Evolutionary conservation across 37 sponge, comb jelly and placozoan species (phyloP), one percentile per base, ranked within the genome.

Genomic region (Cladorhizidae sp.): DNA sequence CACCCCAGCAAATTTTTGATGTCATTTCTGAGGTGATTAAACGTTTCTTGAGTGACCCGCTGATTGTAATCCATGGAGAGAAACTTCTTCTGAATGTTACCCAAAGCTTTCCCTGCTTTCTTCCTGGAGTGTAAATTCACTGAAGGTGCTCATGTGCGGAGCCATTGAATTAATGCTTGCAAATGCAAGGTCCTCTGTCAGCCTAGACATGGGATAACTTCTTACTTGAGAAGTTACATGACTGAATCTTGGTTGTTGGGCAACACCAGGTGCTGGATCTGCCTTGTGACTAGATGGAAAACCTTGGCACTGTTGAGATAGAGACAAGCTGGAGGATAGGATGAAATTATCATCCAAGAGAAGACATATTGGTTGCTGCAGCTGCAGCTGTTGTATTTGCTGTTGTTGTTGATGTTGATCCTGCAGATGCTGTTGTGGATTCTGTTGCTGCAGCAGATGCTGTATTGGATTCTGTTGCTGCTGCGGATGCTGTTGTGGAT

Each of bases 41-140:
- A 69, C 3, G 77, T 76, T 5, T 75, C 84, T 55, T 68, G 35
- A 1, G 84, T 84, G 14, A 84, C 31, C 37, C 75, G 35, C 21
- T 65, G 20, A 11, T 33, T 32, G 42, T 75, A 67, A 57, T 76
- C 70, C 33, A 75, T 3, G 40, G 17, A 18, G 18, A 76, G 26
- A 38, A 65, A 17, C 17, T 40, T 73, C 49, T 14, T 65, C 12
- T 56, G 35, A 2, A 25, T 59, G 2, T 57, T 57, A 31, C 39
- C 52, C 31, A 9, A 35, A 3, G 21, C 20, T 12, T 42, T 37
- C 33, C 83, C 65, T 8, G 52, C 14, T 52, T 43, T 32, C 67
- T 84, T 84, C 41, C 38, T 40, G 0, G 76, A 40, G 39, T 84
- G 57, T 12, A 84, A n/a, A 58, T 7, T 75, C 32, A 67, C 39